These are phyloP conservation scores for Xenops minutus DNA, from an alignment of 2,797 vertebrate genomes.

Conservation along the genomic window DNA sequence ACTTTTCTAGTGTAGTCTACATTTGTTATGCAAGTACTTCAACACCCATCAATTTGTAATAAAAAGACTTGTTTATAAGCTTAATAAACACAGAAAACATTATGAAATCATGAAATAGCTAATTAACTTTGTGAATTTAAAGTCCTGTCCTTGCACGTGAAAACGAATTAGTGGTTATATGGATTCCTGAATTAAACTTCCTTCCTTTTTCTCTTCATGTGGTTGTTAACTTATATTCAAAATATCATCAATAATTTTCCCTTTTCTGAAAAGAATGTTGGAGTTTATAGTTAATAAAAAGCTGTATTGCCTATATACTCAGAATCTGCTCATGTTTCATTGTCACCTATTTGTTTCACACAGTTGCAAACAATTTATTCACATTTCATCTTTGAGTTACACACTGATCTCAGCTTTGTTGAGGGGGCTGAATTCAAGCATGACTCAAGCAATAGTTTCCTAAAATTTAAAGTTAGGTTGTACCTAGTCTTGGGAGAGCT, in stretches of 20 bases:
- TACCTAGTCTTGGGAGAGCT: not conserved
- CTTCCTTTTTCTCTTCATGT: not conserved
- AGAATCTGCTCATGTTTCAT: not conserved
- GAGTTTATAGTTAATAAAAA: not conserved
- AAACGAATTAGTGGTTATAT: constrained; percentile 58
- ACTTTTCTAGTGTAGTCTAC: not conserved
- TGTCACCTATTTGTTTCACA: not conserved
- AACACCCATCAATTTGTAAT: constrained; percentile 35
- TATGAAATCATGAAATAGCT: constrained; percentile 51
- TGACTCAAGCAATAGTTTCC: not conserved
- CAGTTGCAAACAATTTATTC: not conserved
- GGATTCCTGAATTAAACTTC: constrained; percentile 1
- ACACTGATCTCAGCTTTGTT: not conserved
- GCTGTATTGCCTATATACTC: not conserved
- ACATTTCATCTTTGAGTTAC: not conserved
- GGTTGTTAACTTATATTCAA: constrained; percentile 23
- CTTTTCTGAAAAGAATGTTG: not conserved
- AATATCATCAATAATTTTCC: not conserved
- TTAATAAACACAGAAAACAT: constrained; percentile 52
- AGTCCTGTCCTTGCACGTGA: constrained; percentile 32
- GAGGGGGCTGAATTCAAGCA: not conserved
- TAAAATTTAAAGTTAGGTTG: not conserved
- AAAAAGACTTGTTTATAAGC: constrained; percentile 42
- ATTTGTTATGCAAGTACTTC: not conserved
- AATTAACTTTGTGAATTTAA: constrained; percentile 66